These are phyloP conservation scores for Trematomus bernacchii DNA, from an alignment of 2,797 vertebrate genomes.

Conservation along the genomic window DNA sequence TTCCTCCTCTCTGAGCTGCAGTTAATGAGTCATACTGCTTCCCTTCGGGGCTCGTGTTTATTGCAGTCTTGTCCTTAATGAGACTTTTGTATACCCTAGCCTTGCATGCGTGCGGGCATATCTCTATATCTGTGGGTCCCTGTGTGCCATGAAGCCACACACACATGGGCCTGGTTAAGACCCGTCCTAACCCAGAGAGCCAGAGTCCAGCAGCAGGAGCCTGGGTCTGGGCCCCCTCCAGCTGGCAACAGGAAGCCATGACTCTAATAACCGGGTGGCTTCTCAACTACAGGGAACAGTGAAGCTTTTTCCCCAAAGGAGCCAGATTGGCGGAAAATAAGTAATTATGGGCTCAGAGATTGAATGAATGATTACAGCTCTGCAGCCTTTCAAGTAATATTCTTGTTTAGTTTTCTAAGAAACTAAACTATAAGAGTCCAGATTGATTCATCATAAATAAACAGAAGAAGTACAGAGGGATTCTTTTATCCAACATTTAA, in stretches of 20 bases:
- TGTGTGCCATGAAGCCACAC: constrained; percentile 37
- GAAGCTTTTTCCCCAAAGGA: constrained; percentile 71
- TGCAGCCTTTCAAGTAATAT: constrained; percentile 79
- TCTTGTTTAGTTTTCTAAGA: constrained; percentile 71
- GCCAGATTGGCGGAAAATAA: constrained; percentile 82
- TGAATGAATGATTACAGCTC: constrained; percentile 82
- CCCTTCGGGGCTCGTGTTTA: constrained; percentile 25
- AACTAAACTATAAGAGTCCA: constrained; percentile 60
- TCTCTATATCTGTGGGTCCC: constrained; percentile 16
- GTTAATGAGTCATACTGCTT: constrained; percentile 21
- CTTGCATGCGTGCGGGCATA: constrained; percentile 17
- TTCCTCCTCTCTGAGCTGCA: constrained; percentile 25
- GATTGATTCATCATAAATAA: constrained; percentile 65
- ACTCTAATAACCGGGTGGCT: constrained; percentile 85
- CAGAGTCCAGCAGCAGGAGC: constrained; percentile 69
- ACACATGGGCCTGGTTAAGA: constrained; percentile 59
- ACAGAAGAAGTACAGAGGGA: constrained; percentile 17
- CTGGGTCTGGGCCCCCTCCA: constrained; percentile 79
- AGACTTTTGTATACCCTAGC: constrained; percentile 24
- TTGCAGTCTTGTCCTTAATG: constrained; percentile 23
- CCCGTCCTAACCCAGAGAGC: constrained; percentile 56
- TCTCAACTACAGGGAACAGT: constrained; percentile 79
- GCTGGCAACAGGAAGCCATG: constrained; percentile 75
- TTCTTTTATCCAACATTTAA: constrained; percentile 32
- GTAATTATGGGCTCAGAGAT: constrained; percentile 84